Percentiles rank a stretch among this genome's conserved stretches.
These are phyloP conservation scores for Pediacus dermestoides DNA, from an alignment of 2,888 invertebrate species.

Conservation along the genomic window DNA sequence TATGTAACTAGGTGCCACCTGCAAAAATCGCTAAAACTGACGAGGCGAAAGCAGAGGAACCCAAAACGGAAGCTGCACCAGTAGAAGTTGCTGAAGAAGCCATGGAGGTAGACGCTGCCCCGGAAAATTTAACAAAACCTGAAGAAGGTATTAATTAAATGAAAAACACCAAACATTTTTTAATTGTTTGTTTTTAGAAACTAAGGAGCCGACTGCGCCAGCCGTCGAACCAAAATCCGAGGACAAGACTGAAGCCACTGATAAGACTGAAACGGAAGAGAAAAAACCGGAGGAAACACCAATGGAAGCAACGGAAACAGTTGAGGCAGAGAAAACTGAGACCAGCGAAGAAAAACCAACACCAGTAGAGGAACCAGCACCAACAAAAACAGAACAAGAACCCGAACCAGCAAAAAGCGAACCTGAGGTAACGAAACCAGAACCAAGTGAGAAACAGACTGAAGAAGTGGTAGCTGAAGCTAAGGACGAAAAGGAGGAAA, in stretches of 20 bases:
- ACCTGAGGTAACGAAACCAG: slow-evolving; percentile 34
- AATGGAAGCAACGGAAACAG: slow-evolving; percentile 36
- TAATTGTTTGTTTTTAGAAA: slow-evolving; percentile 9
- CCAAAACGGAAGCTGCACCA: slow-evolving; percentile 19
- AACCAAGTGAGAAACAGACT: slow-evolving; percentile 22
- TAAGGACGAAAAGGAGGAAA: slow-evolving; percentile 14
- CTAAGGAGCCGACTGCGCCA: slow-evolving; percentile 3
- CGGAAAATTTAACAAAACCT: slow-evolving; percentile 20
- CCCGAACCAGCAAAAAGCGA: slow-evolving; percentile 11
- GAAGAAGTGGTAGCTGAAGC: slow-evolving; percentile 11
- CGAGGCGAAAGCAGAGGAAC: slow-evolving; percentile 29
- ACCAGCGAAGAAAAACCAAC: slow-evolving; percentile 30
- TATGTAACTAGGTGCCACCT: slow-evolving; percentile 47
- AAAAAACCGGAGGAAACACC: slow-evolving; percentile 25
- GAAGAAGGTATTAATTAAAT: slow-evolving; percentile 16
- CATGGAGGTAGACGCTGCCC: slow-evolving; percentile 26
- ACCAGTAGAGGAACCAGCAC: too few species aligned
- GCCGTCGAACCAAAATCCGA: slow-evolving; percentile 4
- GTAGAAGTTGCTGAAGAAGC: slow-evolving; percentile 19
- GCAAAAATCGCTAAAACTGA: slow-evolving; percentile 57
- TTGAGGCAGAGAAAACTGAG: slow-evolving; percentile 35
- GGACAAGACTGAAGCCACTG: neutral
- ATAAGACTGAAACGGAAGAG: slow-evolving; percentile 5
- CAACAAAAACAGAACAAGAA: slow-evolving; percentile 15
- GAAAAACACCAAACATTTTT: neutral